A percentile compares a stretch with the other conserved stretches of the same genome.
Evolutionary conservation across 2,797 vertebrate species (phyloP).

Genomic region (Simalia tracyae): DNA sequence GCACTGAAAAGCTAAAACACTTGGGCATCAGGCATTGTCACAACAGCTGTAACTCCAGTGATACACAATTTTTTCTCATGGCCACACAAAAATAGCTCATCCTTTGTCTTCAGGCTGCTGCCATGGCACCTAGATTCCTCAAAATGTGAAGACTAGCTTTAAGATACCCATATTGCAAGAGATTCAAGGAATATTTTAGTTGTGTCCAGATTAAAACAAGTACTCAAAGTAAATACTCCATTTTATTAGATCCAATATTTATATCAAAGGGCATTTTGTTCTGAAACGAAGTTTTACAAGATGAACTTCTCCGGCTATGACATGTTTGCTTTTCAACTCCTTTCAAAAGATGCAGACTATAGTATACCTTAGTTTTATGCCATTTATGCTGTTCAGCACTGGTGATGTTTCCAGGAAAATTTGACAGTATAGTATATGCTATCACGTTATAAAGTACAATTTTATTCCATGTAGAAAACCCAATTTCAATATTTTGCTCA

Average conservation of each 20-base stretch:
- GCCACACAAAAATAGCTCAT: neutral
- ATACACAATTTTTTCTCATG: neutral
- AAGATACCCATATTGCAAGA: neutral
- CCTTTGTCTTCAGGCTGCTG: neutral
- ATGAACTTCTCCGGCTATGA: neutral
- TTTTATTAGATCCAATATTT: neutral
- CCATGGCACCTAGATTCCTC: neutral
- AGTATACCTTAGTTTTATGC: neutral
- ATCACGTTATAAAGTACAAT: slow-evolving; percentile 9
- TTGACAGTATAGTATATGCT: neutral
- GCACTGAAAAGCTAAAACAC: neutral
- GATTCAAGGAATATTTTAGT: neutral
- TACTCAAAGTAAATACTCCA: neutral
- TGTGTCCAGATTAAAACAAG: neutral
- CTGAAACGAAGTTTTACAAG: neutral
- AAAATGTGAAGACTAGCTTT: neutral
- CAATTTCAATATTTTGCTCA: neutral
- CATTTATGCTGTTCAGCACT: neutral
- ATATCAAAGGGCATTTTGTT: neutral
- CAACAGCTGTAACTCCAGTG: neutral
- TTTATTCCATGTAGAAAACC: slow-evolving; percentile 14
- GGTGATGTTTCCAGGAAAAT: neutral
- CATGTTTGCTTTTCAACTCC: neutral
- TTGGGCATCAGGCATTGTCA: neutral
- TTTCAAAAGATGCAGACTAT: neutral